phyloP scores from a whole-genome alignment of 92 coral and sea anemone species.

The Zoanthus gigantus region DNA sequence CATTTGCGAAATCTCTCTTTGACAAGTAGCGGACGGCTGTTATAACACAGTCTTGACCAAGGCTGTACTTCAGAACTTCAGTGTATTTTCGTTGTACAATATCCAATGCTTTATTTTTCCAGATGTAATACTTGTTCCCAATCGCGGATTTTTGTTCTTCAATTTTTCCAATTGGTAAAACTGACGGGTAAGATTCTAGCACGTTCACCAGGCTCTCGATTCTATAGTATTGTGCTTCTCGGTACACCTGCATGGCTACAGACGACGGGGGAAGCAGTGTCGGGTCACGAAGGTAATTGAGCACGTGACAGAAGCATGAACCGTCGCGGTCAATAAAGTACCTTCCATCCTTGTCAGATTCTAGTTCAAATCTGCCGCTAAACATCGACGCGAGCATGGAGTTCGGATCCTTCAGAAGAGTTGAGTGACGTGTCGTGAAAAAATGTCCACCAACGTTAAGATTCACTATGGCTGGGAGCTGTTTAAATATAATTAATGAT shows the following conservation, averaged over 20 bases:
- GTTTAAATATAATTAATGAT: neutral
- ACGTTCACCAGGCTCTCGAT: slow-evolving; percentile 72
- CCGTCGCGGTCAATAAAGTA: slow-evolving; percentile 97
- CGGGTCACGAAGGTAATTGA: slow-evolving; percentile 90
- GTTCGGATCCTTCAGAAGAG: slow-evolving; percentile 72
- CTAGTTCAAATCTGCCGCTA: slow-evolving; percentile 82
- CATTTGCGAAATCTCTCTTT: slow-evolving; percentile 60
- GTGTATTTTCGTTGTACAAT: slow-evolving; percentile 67
- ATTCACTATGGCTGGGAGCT: slow-evolving; percentile 83
- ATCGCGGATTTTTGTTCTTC: slow-evolving; percentile 74
- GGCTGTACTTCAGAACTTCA: slow-evolving; percentile 69
- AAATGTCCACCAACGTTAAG: slow-evolving; percentile 95
- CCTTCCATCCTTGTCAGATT: slow-evolving; percentile 78
- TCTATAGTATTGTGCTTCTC: slow-evolving; percentile 87
- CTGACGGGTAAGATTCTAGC: slow-evolving; percentile 79
- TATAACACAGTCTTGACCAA: slow-evolving; percentile 78
- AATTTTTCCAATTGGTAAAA: slow-evolving; percentile 61
- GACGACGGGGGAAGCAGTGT: slow-evolving; percentile 80
- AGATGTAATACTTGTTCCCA: slow-evolving; percentile 65
- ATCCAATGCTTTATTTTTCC: slow-evolving; percentile 69
- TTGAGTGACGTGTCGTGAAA: slow-evolving; percentile 91
- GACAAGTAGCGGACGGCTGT: slow-evolving; percentile 76
- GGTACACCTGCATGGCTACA: slow-evolving; percentile 86
- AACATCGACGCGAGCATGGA: slow-evolving; percentile 97
- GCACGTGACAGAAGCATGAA: slow-evolving; percentile 75